Evolutionary conservation across 2,888 invertebrate species (phyloP), one percentile per base, ranked within the genome.

Genomic region (Tubulanus polymorphus): DNA sequence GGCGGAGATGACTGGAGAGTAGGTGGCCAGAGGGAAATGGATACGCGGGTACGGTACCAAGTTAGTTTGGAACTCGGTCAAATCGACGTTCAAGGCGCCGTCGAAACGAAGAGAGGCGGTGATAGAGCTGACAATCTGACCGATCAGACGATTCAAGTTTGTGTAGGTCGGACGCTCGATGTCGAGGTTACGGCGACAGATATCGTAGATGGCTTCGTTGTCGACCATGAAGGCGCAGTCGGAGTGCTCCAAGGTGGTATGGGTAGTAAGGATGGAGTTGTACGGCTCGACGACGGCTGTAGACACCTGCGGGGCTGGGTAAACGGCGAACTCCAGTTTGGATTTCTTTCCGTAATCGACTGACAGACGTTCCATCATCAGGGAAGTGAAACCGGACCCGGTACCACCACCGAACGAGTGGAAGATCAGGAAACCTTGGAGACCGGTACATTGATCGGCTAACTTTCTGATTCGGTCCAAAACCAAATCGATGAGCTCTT

Each of bases 221-320:
- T 94, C 94, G 35, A 83, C 90, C 94, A 94, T 94, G 83, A 95
- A 95, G 50, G 93, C 93, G 81, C 94, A 94, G 83, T 93, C 93
- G 0, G 92, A 92, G 81, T 93, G 94, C 80, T 94, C 93, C 62
- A 84, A 67, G 57, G 94, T 94, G 54, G 94, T 95, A 83, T 95
- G 95, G 59, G 95, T 95, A 74, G 93, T 94, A 73, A 95, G 68
- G 55, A 95, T 93, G 0, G 94, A 93, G 83, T 95, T 95, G 87
- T 95, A 95, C 0, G 94, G 94, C 76, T 94, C 93, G 41, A 93
- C 93, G 12, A 94, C 93, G 0, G 93, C 91, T 1, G 93, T 93
- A 30, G 91, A 91, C 26, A 93, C 87, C 85, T 88, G 89, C 48
- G 92, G 91, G 10, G 91, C 90, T 3, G 92, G 92, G 75, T 92